Percentiles rank a stretch among this genome's conserved stretches.
Evolutionary conservation across 2,113 vertebrate species (phyloP).

Genomic region (Cygnus buccinator): DNA sequence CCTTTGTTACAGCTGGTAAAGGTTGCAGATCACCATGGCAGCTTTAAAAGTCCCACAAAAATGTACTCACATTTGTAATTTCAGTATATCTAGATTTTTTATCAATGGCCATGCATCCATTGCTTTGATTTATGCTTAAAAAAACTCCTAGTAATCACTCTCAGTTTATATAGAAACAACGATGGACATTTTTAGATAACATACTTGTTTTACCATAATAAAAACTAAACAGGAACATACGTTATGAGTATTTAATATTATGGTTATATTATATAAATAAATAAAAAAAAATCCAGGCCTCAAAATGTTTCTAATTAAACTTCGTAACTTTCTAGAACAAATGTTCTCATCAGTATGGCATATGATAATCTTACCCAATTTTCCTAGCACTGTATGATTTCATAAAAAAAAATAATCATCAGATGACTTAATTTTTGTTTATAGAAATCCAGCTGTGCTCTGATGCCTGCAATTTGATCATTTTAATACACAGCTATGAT

Average conservation of each 20-base stretch:
- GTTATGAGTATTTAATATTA: background rate
- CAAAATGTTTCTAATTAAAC: constrained; percentile 51
- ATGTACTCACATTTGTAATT: background rate
- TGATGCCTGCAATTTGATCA: constrained; percentile 23
- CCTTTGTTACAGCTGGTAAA: background rate
- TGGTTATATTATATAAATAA: background rate
- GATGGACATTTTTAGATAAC: constrained; percentile 33
- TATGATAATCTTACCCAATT: background rate
- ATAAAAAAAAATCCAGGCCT: constrained; percentile 1
- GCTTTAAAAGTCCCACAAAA: background rate
- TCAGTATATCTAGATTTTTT: background rate
- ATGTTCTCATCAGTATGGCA: background rate
- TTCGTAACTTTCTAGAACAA: constrained; percentile 14
- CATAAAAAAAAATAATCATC: background rate
- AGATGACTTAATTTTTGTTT: constrained; percentile 29
- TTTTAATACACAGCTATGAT: background rate
- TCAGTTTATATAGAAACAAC: background rate
- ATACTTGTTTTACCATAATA: background rate
- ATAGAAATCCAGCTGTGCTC: constrained; percentile 1
- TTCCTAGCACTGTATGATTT: background rate
- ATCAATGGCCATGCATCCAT: background rate
- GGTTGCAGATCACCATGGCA: background rate
- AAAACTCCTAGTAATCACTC: background rate
- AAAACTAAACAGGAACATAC: constrained; percentile 32
- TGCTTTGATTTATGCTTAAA: background rate